These are phyloP conservation scores for Enteromius thamalakanensis DNA, from an alignment of 2,797 vertebrate genomes.

Conservation along the genomic window DNA sequence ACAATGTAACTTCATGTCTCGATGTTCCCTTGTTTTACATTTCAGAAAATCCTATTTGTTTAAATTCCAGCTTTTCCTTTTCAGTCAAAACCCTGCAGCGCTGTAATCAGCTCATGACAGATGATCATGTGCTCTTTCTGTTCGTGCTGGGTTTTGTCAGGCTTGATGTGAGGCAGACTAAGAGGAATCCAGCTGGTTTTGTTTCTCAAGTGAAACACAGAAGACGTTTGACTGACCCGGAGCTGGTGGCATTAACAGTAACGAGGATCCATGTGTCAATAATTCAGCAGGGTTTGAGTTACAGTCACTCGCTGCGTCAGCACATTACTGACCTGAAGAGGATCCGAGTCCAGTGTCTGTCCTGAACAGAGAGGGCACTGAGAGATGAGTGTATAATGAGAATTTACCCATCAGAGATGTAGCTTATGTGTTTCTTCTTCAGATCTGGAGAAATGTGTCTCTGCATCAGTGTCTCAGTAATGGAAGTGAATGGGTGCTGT, in stretches of 20 bases:
- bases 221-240: background rate
- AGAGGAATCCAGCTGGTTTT: background rate
- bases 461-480: background rate
- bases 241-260: background rate
- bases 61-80: background rate
- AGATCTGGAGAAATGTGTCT: background rate
- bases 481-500: slow-evolving; percentile 1
- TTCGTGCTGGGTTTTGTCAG: background rate
- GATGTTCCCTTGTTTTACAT: background rate
- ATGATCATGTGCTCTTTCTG: background rate
- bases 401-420: background rate
- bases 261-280: slow-evolving; percentile 51
- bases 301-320: slow-evolving; percentile 39
- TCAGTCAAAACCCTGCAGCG: too few relatives aligned
- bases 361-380: too few relatives aligned
- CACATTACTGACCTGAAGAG: background rate
- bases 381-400: background rate
- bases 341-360: background rate
- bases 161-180: background rate
- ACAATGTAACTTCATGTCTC: background rate
- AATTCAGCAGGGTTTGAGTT: slow-evolving; percentile 57
- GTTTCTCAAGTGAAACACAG: background rate
- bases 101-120: background rate
- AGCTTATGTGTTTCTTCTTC: background rate
- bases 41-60: too few relatives aligned